Evolutionary conservation across 2,113 vertebrate genomes (phyloP).

Genomic region (Microcebus griseorufus): DNA sequence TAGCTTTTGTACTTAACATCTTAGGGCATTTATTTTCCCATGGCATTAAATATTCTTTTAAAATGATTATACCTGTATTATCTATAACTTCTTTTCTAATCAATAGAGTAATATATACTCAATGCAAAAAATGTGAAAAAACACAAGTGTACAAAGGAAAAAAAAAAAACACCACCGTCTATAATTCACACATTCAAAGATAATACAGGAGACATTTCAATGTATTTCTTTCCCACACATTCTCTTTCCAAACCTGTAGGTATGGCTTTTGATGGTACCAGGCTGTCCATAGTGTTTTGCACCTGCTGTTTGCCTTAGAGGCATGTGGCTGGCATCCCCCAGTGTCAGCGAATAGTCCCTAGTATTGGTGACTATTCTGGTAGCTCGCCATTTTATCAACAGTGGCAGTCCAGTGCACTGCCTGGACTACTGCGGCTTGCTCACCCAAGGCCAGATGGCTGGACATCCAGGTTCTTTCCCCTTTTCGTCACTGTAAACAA

Average conservation of each 20-base stretch:
- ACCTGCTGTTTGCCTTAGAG: not conserved
- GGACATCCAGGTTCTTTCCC: not conserved
- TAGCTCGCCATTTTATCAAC: fast-evolving
- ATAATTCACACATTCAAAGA: not conserved
- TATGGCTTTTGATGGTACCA: not conserved
- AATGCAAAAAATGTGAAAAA: not conserved
- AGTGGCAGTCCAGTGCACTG: not conserved
- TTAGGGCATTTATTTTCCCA: not conserved
- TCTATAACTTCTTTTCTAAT: not conserved
- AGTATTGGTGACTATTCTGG: not conserved
- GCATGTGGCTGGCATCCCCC: not conserved
- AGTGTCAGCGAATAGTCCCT: not conserved
- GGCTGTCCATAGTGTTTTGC: not conserved
- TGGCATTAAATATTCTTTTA: not conserved
- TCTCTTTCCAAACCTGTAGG: not conserved
- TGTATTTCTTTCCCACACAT: not conserved
- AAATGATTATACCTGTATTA: not conserved
- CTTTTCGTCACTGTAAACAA: not conserved
- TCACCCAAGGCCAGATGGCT: not conserved
- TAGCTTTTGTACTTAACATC: not conserved
- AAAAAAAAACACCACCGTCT: not conserved
- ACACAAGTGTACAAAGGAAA: not conserved
- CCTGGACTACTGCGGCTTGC: too few species aligned
- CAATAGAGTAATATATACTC: not conserved
- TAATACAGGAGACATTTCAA: not conserved